Evolutionary conservation across 1,140 invertebrate genomes (phyloP), one percentile per base, ranked within the genome.

Genomic region (Aporrectodea caliginosa): DNA sequence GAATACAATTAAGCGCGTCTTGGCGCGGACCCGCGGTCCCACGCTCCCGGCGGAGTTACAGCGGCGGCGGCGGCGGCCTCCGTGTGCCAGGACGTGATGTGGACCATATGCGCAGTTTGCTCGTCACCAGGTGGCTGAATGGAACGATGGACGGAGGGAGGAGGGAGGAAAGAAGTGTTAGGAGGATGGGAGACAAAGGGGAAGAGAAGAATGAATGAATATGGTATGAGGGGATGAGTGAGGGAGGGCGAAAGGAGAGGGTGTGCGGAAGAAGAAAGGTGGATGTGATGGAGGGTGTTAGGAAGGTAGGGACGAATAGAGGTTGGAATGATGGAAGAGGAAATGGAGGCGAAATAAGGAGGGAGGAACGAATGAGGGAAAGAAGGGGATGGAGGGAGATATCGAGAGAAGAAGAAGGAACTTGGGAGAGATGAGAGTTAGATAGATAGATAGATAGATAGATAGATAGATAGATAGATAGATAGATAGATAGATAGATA

Each of bases 361-460:
- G 22, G 6, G 43, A 22, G 22, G 43, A 58, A 58, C 6, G 43
- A 58, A 58, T 22, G 43, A 58, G 43, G 43, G 22, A 58, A 58
- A n/a, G n/a, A 22, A 58, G 43, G 43, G 43, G 43, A 58, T 58
- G 43, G 43, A 58, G 43, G 43, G 22, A 58, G 43, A 58, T 58
- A 58, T 12, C 43, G 43, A 58, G 43, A 22, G 22, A 58, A 58
- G 43, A 58, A 22, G 43, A n/a, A n/a, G n/a, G n/a, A n/a, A n/a
- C n/a, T n/a, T n/a, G n/a, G n/a, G n/a, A 58, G 6, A 58, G 43
- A 58, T 58, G 43, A 58, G 6, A 58, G 43, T 12, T 58, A 58
- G 43, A 58, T 58, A 58, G 43, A 58, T 58, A 58, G 43, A 58
- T 58, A 58, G 43, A 58, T 58, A 58, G 43, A 58, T 58, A 58